These are phyloP conservation scores for Microtus montanus DNA, from an alignment of 2,113 vertebrate genomes.

Conservation along the genomic window DNA sequence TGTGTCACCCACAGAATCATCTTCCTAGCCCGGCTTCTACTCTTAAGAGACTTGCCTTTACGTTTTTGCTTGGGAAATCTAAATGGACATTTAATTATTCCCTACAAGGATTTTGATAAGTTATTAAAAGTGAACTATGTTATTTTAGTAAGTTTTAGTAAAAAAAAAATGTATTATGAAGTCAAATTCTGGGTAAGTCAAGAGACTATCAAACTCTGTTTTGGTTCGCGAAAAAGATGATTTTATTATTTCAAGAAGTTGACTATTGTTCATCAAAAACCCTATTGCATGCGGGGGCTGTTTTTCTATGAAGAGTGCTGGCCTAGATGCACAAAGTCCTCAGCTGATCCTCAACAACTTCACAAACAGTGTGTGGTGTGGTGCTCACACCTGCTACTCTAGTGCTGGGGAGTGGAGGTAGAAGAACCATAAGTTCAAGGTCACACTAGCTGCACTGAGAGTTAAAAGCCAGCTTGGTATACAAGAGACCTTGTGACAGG, in stretches of 20 bases:
- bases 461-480: background rate
- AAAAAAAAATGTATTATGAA: background rate
- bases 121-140: conserved; percentile 17
- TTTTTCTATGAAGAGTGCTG: background rate
- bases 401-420: background rate
- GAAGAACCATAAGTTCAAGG: background rate
- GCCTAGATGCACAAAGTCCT: background rate
- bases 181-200: background rate
- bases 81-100: background rate
- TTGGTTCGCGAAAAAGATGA: conserved; percentile 19
- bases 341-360: background rate
- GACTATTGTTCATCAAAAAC: background rate
- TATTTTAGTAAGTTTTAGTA: conserved; percentile 23
- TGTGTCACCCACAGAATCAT: too few relatives aligned
- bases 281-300: background rate
- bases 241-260: conserved; percentile 21
- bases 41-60: background rate
- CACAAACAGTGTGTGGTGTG: background rate
- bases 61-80: conserved; percentile 6
- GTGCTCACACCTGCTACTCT: background rate
- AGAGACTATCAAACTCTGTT: conserved; percentile 19
- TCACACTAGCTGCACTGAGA: background rate
- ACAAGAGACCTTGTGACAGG: background rate
- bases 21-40: background rate
- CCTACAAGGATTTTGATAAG: conserved; percentile 45